Evolutionary conservation across 35 echinoderm and acorn worm species (phyloP), one percentile per base, ranked within the genome.

Genomic region (Lytechinus pictus): DNA sequence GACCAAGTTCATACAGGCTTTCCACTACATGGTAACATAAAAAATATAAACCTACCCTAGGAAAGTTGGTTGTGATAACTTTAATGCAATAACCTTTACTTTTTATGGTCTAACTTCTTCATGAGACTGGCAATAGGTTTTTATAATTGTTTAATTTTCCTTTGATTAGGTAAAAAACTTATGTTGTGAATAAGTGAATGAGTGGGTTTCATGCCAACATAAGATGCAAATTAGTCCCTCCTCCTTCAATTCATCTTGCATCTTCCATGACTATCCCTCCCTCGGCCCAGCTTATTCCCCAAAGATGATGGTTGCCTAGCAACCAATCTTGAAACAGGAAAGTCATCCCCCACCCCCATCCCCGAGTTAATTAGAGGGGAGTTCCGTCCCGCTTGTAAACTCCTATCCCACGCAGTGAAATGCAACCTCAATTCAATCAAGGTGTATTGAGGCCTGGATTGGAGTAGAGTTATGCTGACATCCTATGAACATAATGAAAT

Each of bases 251-350:
- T 16, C 14, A 71, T 71, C 56, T 58, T 21, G 6, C 61, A 21
- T 71, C 61, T 13, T 6, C 61, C 61, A 13, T 71, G 61, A 71
- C 61, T 71, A 4, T 71, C 61, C 61, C 61, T 71, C 61, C 61
- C 61, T 71, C 14, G 61, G 19, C 61, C 61, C 61, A 71, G 61
- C 61, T 71, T 71, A 71, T 89, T 33, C 52, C 87, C 87, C 52
- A 53, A 33, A 89, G 87, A 89, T 89, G 52, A 28, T 13, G 24
- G 87, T 51, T 89, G 87, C 87, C 8, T 89, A 29, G 87, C 12
- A 16, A 89, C 87, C 24, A n/a, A 89, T 89, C 12, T 89, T 33
- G 4, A 89, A 52, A 89, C 87, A 89, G 87, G 87, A 89, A 89
- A 33, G 28, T 53, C 28, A 52, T 53, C 9, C 87, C 87, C 87